A percentile compares a stretch with the other conserved stretches of the same genome.
Conservation (phyloP, 1,140 invertebrate species). For the Orussus abietinus region DNA sequence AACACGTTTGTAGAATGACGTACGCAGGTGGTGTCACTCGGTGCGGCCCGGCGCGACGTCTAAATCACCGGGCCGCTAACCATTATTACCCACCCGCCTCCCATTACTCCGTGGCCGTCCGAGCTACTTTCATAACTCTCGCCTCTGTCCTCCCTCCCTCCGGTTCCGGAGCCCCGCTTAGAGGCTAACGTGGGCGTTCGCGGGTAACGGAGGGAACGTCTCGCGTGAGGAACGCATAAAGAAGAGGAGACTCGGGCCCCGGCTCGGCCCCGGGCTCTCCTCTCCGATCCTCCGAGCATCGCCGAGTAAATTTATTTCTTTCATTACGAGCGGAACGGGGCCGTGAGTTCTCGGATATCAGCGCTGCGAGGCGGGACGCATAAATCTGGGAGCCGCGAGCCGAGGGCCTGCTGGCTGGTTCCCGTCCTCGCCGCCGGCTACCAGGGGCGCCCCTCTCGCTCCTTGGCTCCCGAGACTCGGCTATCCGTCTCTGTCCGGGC, state of each 20-base stretch:
- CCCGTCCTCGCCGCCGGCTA: not conserved
- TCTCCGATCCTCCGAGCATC: slow-evolving; percentile 32
- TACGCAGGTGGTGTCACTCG: slow-evolving; percentile 21
- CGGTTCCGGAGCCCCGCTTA: slow-evolving; percentile 12
- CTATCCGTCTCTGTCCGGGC: slow-evolving; percentile 1
- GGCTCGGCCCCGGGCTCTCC: slow-evolving; percentile 14
- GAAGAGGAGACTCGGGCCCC: slow-evolving; percentile 27
- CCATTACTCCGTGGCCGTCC: slow-evolving; percentile 2
- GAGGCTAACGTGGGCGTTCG: slow-evolving; percentile 38
- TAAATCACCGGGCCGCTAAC: slow-evolving; percentile 15
- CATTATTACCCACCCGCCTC: not conserved
- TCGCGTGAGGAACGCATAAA: slow-evolving; percentile 32
- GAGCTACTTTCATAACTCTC: slow-evolving; percentile 21
- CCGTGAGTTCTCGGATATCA: slow-evolving; percentile 55
- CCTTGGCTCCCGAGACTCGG: slow-evolving; percentile 12
- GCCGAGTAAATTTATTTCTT: slow-evolving; percentile 55
- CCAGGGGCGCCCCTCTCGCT: slow-evolving; percentile 6
- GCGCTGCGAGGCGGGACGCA: slow-evolving; percentile 49
- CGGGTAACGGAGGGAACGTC: slow-evolving; percentile 38
- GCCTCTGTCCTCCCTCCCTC: slow-evolving; percentile 24
- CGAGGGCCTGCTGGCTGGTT: slow-evolving; percentile 23
- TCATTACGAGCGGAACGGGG: slow-evolving; percentile 52
- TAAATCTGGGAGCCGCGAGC: slow-evolving; percentile 54
- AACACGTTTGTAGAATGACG: slow-evolving; percentile 55
- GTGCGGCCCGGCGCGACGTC: slow-evolving; percentile 5